Percentiles rank a stretch among this genome's conserved stretches.
Conservation (phyloP, 2,113 vertebrate species). For the Cairina moschata region DNA sequence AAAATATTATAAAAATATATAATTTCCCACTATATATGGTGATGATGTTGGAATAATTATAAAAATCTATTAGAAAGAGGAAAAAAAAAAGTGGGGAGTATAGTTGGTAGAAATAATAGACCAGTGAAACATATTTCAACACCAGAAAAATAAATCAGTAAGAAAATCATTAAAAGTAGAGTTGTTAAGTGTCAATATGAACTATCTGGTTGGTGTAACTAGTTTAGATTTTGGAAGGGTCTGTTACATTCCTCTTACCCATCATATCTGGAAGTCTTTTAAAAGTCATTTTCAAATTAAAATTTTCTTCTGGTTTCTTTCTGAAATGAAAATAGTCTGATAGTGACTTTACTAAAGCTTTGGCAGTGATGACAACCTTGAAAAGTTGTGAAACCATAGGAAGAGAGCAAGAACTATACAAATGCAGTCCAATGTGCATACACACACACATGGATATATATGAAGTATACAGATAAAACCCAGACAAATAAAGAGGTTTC, state of each 20-base stretch:
- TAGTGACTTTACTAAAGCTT: background rate
- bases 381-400: background rate
- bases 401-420: background rate
- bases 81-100: background rate
- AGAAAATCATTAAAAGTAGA: background rate
- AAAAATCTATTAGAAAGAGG: background rate
- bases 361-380: background rate
- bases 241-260: background rate
- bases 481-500: background rate
- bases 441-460: background rate
- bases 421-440: background rate
- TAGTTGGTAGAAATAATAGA: background rate
- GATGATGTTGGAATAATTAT: background rate
- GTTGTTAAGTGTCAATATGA: background rate
- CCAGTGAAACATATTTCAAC: background rate
- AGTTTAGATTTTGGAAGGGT: background rate
- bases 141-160: background rate
- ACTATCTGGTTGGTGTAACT: background rate
- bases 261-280: background rate
- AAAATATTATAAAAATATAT: background rate
- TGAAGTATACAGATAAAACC: background rate
- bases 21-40: background rate
- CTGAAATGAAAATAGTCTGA: background rate
- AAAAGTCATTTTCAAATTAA: background rate
- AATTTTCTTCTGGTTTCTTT: background rate